These are phyloP conservation scores for Pseudomyrmex sp. DNA, from an alignment of 1,140 invertebrate genomes.

Conservation along the genomic window DNA sequence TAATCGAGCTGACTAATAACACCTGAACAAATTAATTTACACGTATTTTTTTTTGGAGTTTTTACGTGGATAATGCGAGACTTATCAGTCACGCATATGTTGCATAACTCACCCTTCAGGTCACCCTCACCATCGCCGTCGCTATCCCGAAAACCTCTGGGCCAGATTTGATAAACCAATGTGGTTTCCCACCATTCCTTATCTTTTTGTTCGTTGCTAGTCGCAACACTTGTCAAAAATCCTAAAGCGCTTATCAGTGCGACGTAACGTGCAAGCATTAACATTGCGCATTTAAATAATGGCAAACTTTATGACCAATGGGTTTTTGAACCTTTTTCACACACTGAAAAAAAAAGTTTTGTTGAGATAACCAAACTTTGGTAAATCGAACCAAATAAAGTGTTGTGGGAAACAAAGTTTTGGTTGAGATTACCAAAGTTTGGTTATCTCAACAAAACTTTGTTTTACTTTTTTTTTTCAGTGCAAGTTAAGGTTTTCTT, in stretches of 20 bases:
- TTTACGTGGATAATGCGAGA: no score
- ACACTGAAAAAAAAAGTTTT: no score
- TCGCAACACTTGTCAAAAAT: background rate
- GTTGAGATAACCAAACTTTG: no score
- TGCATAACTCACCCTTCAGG: slow-evolving; percentile 86
- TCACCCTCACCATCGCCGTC: slow-evolving; percentile 91
- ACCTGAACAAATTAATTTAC: slow-evolving; percentile 65
- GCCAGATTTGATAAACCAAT: slow-evolving; percentile 91
- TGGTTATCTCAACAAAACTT: no score
- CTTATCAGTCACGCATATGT: background rate
- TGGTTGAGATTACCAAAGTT: no score
- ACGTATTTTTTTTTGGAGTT: no score
- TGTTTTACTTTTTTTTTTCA: no score
- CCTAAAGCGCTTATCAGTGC: slow-evolving; percentile 33
- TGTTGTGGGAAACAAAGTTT: no score
- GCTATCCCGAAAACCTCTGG: slow-evolving; percentile 90
- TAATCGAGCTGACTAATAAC: slow-evolving; percentile 81
- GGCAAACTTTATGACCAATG: background rate
- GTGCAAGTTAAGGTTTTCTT: slow-evolving; percentile 13
- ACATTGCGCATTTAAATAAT: slow-evolving; percentile 7
- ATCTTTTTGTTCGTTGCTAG: slow-evolving; percentile 33
- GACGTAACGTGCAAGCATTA: background rate
- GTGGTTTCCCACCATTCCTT: slow-evolving; percentile 91
- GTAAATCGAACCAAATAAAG: no score
- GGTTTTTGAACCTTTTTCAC: slow-evolving; percentile 12